Evolutionary conservation across 2,797 vertebrate genomes (phyloP).

Genomic region (Helicolenus hilgendorfi): DNA sequence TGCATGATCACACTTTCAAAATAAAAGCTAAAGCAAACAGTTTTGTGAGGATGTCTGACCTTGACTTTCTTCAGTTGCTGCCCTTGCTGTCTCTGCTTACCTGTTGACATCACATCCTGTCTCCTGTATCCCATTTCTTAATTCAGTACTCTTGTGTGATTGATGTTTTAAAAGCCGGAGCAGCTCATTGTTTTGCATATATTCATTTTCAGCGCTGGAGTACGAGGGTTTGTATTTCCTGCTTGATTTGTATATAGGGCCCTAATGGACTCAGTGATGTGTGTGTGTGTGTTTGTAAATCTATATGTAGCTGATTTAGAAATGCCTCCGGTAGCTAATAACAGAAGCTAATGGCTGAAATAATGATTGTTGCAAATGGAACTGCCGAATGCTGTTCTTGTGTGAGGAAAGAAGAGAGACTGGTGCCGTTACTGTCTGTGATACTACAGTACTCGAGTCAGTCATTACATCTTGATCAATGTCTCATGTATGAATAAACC

Average conservation of each 20-base stretch:
- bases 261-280: constrained; percentile 72
- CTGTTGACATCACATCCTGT: constrained; percentile 56
- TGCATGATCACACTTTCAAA: constrained; percentile 2
- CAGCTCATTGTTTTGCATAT: constrained; percentile 83
- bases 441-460: constrained; percentile 1
- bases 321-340: constrained; percentile 78
- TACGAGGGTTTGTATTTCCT: constrained; percentile 80
- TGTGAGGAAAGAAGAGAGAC: constrained; percentile 40
- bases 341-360: constrained; percentile 80
- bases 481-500: constrained; percentile 24
- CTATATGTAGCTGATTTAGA: constrained; percentile 84
- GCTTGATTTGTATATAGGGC: constrained; percentile 61
- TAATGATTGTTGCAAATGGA: constrained; percentile 85
- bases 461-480: constrained; percentile 46
- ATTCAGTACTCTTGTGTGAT: constrained; percentile 52
- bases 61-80: constrained; percentile 10
- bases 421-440: constrained; percentile 16
- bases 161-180: constrained; percentile 84
- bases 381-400: constrained; percentile 56
- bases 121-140: constrained; percentile 54
- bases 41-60: constrained; percentile 19
- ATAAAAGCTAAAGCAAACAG: not conserved
- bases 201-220: constrained; percentile 81
- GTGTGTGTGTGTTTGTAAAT: constrained; percentile 64
- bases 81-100: constrained; percentile 41